Base-by-base conservation (phyloP, 35 echinoderm and acorn worm species). In the Lytechinus pictus region DNA sequence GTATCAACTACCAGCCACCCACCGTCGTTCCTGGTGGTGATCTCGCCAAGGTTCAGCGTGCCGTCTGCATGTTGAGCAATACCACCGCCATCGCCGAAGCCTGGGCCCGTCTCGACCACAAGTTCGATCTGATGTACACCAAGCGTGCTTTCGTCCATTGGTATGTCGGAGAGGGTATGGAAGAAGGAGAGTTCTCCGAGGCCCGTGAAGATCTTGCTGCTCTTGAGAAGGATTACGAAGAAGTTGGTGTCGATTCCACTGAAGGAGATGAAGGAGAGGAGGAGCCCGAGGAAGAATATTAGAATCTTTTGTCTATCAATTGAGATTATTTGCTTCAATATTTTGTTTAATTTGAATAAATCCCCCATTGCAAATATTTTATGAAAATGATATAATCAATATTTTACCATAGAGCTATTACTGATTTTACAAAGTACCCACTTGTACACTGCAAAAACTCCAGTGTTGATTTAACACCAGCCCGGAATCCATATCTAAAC, bases 1-100 rank as follows among this genome's bases (percentile, higher is more conserved):
- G 96, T 54, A 86, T 96, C 28, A 96, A 94, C 92, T 29, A 52
- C 61, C 58, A 95, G 29, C 27, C 96, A 19, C 86, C 96, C 16
- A 93, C 91, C 8, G 89, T 61, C 33, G 95, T 96, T 6, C 66
- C 95, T n/a, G 95, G 95, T 19, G 61, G 88, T 54, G 88, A 90
- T 90, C 88, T 90, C 4, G 88, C 88, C 27, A 90, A 90, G 88
- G 88, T 90, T 21, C 88, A 90, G 27, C 88, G 88, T 90, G 88
- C 88, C 88, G 88, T 90, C 10, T 90, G 88, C 88, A 90, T 90
- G 88, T 54, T 90, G 88, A 90, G 88, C 88, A 90, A 90, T 33
- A 90, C 88, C 7, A 90, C 88, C 10, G 88, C 88, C 88, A 90
- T 90, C 88, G 88, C 88, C 8, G 88, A 90, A 44, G 88, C 88